Base-by-base conservation (phyloP, 2,113 vertebrate species). In the Mormyrus lacerda region DNA sequence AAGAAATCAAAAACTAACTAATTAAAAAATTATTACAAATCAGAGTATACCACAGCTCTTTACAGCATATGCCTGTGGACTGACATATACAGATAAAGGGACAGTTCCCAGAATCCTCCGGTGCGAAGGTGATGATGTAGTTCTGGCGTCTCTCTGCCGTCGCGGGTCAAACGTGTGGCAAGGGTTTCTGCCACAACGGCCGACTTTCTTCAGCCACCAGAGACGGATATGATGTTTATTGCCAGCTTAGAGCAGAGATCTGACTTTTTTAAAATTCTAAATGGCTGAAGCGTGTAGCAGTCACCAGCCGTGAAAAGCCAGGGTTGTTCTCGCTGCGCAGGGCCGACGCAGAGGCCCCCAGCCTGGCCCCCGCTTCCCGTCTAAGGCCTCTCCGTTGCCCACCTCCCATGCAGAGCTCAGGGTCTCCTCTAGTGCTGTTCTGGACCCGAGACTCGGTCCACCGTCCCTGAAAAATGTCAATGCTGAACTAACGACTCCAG, bases 221-320 rank as follows among this genome's bases (percentile, higher is more conserved):
- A 27, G 15, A 9, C 2, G 8, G 58, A 69, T 90, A 8, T 88
- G 87, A 53, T 82, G 47, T 82, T 91, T 39, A 86, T 76, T 87
- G 87, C 55, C 69, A 88, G 87, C 69, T 91, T 88, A 82, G 90
- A 90, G 91, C 91, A 90, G 65, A 35, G 35, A 27, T 73, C 11
- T 73, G 69, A 1, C 69, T 73, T 73, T 73, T 73, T 73, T 1
- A 0, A 11, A 11, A 73, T 35, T 73, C 10, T 31, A 35, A 73
- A 73, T 73, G n/a, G 11, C 69, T 76, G 31, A 39, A 15, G 27
- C 15, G 13, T 39, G 31, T 39, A 39, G 31, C 13, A 27, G 35
- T 19, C 69, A 39, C 5, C 27, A 19, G 65, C 11, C 15, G 1
- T 39, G 31, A 1, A 19, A 76, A 76, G 31, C 31, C 31, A 17